These are phyloP conservation scores for Linepithema humile DNA, from an alignment of 1,140 invertebrate species.

Conservation along the genomic window DNA sequence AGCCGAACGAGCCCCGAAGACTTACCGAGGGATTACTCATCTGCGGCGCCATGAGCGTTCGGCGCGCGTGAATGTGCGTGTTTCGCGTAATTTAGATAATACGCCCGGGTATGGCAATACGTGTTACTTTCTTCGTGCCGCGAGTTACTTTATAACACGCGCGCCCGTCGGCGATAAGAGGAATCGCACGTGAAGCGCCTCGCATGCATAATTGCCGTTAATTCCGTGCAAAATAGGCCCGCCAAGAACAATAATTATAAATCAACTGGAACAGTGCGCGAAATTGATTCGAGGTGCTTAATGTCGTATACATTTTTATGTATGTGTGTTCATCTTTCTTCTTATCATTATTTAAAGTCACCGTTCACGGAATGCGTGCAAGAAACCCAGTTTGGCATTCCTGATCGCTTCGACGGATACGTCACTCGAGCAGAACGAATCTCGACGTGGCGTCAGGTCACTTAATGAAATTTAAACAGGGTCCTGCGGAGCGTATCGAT, in stretches of 20 bases:
- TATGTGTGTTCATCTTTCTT: constrained; percentile 8
- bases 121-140: constrained; percentile 43
- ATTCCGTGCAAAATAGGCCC: not conserved
- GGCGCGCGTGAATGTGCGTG: not conserved
- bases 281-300: not conserved
- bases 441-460: constrained; percentile 36
- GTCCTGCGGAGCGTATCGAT: constrained; percentile 58
- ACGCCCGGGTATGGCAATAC: constrained; percentile 9
- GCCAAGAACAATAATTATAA: too few relatives aligned
- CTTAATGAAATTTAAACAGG: constrained; percentile 70
- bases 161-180: constrained; percentile 33
- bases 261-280: too few relatives aligned
- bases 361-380: constrained; percentile 25
- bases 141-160: constrained; percentile 42
- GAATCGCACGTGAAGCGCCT: not conserved
- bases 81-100: constrained; percentile 55
- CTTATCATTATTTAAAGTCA: not conserved
- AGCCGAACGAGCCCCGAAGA: constrained; percentile 9
- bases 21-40: constrained; percentile 39
- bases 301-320: constrained; percentile 7
- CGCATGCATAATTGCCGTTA: not conserved
- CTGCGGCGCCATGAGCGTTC: constrained; percentile 51
- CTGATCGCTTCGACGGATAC: constrained; percentile 53
- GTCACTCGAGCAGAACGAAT: constrained; percentile 54
- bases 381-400: constrained; percentile 51